Percentiles rank a stretch among this genome's conserved stretches.
phyloP scores from a whole-genome alignment of 2,888 invertebrate species.

The Myopa tessellatipennis region DNA sequence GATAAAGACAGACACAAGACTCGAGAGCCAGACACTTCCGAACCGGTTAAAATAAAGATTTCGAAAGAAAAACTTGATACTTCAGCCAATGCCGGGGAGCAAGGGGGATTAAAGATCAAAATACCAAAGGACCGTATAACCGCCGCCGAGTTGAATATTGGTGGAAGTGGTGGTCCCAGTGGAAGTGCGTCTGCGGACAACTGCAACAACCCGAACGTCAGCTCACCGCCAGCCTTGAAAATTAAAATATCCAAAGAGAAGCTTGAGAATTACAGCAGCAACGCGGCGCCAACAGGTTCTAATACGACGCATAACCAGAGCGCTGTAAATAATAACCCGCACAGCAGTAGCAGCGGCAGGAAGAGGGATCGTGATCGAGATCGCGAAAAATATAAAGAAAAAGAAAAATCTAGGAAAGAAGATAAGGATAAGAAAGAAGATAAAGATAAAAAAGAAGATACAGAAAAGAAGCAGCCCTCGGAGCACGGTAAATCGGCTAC shows the following conservation, averaged over 20 bases:
- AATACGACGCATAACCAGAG: constrained; percentile 2
- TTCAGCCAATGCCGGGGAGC: constrained; percentile 45
- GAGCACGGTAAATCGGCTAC: constrained; percentile 63
- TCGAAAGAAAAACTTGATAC: constrained; percentile 71
- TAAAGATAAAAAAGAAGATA: no score
- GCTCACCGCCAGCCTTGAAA: constrained; percentile 71
- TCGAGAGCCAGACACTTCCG: constrained; percentile 50
- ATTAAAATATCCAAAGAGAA: constrained; percentile 85
- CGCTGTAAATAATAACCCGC: background rate
- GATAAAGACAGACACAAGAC: constrained; percentile 71
- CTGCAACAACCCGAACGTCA: constrained; percentile 27
- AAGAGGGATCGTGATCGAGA: constrained; percentile 66
- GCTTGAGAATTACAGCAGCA: constrained; percentile 70
- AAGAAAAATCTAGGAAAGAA: constrained; percentile 54
- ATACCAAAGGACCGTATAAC: constrained; percentile 82
- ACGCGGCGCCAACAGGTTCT: background rate
- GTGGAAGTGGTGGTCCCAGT: constrained; percentile 48
- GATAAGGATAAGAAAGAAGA: no score
- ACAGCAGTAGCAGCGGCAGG: constrained; percentile 54
- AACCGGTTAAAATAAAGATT: constrained; percentile 71
- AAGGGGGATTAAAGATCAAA: constrained; percentile 79
- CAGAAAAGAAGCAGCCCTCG: constrained; percentile 42
- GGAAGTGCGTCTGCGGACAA: constrained; percentile 47
- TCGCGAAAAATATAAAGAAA: constrained; percentile 61
- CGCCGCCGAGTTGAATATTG: constrained; percentile 62